Conservation (phyloP, 2,113 vertebrate genomes). For the Podilymbus podiceps region DNA sequence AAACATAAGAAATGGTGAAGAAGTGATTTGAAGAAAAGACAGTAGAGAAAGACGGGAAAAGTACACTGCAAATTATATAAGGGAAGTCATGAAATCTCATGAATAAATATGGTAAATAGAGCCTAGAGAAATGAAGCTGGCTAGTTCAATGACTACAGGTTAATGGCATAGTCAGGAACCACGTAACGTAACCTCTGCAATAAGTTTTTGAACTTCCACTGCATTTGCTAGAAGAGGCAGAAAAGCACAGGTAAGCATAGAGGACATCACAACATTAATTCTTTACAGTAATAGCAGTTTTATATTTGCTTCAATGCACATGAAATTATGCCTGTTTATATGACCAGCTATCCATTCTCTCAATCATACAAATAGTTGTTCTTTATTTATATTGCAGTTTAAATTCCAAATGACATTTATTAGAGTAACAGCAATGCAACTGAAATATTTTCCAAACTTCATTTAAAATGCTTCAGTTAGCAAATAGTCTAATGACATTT, state of each 20-base stretch:
- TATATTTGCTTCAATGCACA: not conserved
- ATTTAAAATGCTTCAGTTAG: not conserved
- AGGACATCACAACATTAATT: not conserved
- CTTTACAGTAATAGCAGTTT: not conserved
- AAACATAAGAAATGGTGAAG: not conserved
- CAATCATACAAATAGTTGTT: not conserved
- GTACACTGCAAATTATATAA: not conserved
- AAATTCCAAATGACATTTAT: not conserved
- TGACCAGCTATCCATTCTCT: not conserved
- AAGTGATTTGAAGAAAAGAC: not conserved
- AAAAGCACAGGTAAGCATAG: not conserved
- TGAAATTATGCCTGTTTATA: not conserved
- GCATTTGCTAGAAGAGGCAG: not conserved
- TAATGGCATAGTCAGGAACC: not conserved
- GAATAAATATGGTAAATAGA: not conserved
- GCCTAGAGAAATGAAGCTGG: not conserved
- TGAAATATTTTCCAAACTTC: not conserved
- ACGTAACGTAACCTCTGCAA: not conserved
- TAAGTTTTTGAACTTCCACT: not conserved
- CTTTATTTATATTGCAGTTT: not conserved
- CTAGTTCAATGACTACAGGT: not conserved
- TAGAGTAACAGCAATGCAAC: not conserved
- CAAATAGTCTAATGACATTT: not conserved
- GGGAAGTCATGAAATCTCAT: not conserved
- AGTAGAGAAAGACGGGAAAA: not conserved